Evolutionary conservation across 2,797 vertebrate genomes (phyloP).

Genomic region (Ambastaia sidthimunki): DNA sequence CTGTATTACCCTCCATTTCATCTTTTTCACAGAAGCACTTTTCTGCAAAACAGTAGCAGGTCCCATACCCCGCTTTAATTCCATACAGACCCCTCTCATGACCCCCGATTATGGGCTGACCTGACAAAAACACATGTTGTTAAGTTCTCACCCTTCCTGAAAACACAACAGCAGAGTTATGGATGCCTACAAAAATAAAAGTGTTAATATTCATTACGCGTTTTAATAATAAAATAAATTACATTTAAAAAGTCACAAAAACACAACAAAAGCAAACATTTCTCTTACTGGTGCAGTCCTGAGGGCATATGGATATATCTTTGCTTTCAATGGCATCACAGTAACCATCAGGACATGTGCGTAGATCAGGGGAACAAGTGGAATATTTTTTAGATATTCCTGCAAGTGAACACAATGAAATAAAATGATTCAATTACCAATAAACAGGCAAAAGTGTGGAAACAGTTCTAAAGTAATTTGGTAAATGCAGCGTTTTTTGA

Average conservation of each 20-base stretch:
- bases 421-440: constrained; percentile 10
- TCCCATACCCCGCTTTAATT: constrained; percentile 91
- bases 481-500: constrained; percentile 29
- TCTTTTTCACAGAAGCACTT: constrained; percentile 92
- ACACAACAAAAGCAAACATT: background rate
- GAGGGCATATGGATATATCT: constrained; percentile 87
- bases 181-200: background rate
- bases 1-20: constrained; percentile 76
- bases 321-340: constrained; percentile 90
- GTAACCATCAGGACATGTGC: constrained; percentile 89
- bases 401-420: constrained; percentile 64
- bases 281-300: constrained; percentile 91
- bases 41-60: constrained; percentile 89
- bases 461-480: background rate
- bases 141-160: background rate
- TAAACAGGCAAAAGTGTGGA: constrained; percentile 11
- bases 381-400: constrained; percentile 94
- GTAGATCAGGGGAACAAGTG: constrained; percentile 91
- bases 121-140: constrained; percentile 67
- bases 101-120: constrained; percentile 85
- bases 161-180: background rate
- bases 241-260: no score
- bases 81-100: constrained; percentile 86
- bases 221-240: background rate
- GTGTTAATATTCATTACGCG: background rate